Conservation (phyloP, 1,140 invertebrate species). For the Pemphigus obesinymphae region DNA sequence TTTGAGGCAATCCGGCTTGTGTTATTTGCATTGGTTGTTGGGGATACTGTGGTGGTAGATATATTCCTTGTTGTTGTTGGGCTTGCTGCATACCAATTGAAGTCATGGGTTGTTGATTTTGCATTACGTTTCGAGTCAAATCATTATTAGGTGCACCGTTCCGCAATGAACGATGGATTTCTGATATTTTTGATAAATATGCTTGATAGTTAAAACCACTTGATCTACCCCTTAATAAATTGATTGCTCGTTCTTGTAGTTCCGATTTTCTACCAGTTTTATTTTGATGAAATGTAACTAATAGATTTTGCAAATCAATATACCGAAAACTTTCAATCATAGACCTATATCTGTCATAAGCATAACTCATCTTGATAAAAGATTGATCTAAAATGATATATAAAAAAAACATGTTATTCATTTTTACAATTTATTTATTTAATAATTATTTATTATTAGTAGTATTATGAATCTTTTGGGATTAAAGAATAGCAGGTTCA, state of each 20-base stretch:
- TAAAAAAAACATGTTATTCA: background rate
- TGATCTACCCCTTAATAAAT: conserved; percentile 68
- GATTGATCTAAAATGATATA: no score
- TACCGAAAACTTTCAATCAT: conserved; percentile 81
- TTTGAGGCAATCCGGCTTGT: background rate
- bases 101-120: background rate
- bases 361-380: no score
- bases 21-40: conserved; percentile 7
- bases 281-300: conserved; percentile 77
- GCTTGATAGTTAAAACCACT: conserved; percentile 47
- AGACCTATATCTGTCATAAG: background rate
- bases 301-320: conserved; percentile 76
- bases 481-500: no score
- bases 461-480: no score
- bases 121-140: background rate
- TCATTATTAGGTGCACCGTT: background rate
- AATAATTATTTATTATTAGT: no score
- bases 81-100: background rate
- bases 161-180: background rate
- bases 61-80: background rate
- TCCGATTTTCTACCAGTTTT: conserved; percentile 83
- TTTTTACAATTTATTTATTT: background rate
- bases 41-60: background rate
- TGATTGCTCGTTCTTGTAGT: conserved; percentile 71
- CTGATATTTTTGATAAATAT: conserved; percentile 21